phyloP scores from a whole-genome alignment of 1,140 invertebrate species.

The Helicoverpa armigera region DNA sequence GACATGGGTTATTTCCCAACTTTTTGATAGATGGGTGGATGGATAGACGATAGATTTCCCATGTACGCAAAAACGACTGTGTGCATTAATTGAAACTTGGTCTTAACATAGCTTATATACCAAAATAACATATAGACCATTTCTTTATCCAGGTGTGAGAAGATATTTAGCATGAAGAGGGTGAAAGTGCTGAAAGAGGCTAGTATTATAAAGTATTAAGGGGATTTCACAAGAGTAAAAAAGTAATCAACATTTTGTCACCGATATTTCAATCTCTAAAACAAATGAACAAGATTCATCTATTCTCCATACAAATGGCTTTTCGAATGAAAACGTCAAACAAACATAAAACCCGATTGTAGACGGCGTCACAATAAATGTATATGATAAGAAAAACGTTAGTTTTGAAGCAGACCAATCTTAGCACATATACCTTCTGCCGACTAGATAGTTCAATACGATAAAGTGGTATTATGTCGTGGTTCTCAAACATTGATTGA shows the following conservation, averaged over 20 bases:
- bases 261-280: not conserved
- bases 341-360: conserved; percentile 47
- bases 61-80: no score
- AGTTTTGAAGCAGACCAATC: conserved; percentile 61
- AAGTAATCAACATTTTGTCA: not conserved
- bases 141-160: no score
- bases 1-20: no score
- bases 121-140: no score
- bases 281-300: not conserved
- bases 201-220: no score
- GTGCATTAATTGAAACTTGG: no score
- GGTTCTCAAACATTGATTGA: conserved; percentile 44
- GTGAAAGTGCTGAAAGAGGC: no score
- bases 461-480: conserved; percentile 72
- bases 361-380: conserved; percentile 50
- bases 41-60: no score
- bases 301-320: not conserved
- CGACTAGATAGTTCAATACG: conserved; percentile 66
- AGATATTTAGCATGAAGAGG: no score
- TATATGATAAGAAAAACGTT: conserved; percentile 55
- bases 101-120: no score
- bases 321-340: conserved; percentile 2
- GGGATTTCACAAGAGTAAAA: no score
- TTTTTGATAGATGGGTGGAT: no score
- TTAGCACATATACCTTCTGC: conserved; percentile 55